Evolutionary conservation across 2,797 vertebrate genomes (phyloP).

Genomic region (Darevskia nairensis): DNA sequence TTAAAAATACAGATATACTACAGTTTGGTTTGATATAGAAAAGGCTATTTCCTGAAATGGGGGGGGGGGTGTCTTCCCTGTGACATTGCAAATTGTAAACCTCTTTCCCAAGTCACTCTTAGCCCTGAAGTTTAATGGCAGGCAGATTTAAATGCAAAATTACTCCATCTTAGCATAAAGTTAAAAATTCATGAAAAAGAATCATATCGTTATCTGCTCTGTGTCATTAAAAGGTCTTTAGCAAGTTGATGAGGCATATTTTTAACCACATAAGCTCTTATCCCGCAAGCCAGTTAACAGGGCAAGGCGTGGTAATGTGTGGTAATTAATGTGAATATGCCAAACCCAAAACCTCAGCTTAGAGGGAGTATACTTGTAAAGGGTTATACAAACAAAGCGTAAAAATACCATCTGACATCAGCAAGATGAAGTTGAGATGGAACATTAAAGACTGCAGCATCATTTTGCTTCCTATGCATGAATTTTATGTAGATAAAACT

Average conservation of each 20-base stretch:
- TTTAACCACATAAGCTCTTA: constrained; percentile 50
- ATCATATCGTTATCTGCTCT: constrained; percentile 5
- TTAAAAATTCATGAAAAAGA: constrained; percentile 28
- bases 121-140: constrained; percentile 32
- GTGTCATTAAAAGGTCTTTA: constrained; percentile 15
- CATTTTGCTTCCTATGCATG: neutral
- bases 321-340: constrained; percentile 38
- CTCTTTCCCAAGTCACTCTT: constrained; percentile 40
- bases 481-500: neutral
- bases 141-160: constrained; percentile 19
- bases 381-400: constrained; percentile 32
- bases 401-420: constrained; percentile 10
- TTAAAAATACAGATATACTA: neutral
- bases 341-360: constrained; percentile 42
- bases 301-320: constrained; percentile 10
- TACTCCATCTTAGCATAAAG: constrained; percentile 10
- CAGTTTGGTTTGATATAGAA: constrained; percentile 11
- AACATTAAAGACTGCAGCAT: neutral
- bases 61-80: constrained; percentile 1
- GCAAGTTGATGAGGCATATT: constrained; percentile 33
- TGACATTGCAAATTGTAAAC: constrained; percentile 13
- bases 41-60: constrained; percentile 28
- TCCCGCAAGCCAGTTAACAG: constrained; percentile 25
- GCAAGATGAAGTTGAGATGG: constrained; percentile 26
- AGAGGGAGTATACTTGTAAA: constrained; percentile 36